Evolutionary conservation across 2,797 vertebrate species (phyloP), one percentile per base, ranked within the genome.

Genomic region (Sebastes vulpes): DNA sequence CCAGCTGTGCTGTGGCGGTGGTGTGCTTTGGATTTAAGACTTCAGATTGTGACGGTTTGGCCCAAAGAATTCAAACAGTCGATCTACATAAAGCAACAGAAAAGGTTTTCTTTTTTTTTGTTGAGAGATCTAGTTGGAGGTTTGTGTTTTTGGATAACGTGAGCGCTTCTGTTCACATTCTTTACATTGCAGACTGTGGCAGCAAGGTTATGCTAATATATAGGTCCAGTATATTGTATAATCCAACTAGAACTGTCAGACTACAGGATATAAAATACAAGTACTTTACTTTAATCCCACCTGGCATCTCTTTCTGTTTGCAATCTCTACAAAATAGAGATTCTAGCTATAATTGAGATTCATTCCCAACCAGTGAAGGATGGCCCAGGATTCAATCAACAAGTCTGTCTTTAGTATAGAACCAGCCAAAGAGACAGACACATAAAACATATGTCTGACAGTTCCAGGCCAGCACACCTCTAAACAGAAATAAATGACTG

Each of bases 401-500:
- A 70, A 59, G 18, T 52, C 32, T 42, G 23, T 58, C 18, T 58
- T 38, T 52, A 3, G 63, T 53, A 64, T 6, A 23, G 21, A 71
- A 11, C 16, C 14, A 48, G 42, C 16, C 42, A 48, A 48, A 16
- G 7, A 65, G 57, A 31, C 16, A 46, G 42, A 46, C 32, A 64
- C 38, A 67, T 29, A 23, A 48, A 48, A 18, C 42, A 48, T 48
- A 48, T 16, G 26, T 14, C 48, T 81, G 67, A 72, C 48, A 70
- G 63, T 58, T 73, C 23, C 16, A 71, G 71, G 67, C 48, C 48
- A 78, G 35, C 18, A 50, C 46, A 58, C 26, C 21, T 64, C 52
- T 18, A 67, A 21, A 10, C 12, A 67, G 20, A 14, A 64, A 64
- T 21, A 64, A 72, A 57, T 72, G 58, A 72, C 20, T 72, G 75